phyloP scores from a whole-genome alignment of 2,797 vertebrate genomes.

The Spinibarbus caldwelli region DNA sequence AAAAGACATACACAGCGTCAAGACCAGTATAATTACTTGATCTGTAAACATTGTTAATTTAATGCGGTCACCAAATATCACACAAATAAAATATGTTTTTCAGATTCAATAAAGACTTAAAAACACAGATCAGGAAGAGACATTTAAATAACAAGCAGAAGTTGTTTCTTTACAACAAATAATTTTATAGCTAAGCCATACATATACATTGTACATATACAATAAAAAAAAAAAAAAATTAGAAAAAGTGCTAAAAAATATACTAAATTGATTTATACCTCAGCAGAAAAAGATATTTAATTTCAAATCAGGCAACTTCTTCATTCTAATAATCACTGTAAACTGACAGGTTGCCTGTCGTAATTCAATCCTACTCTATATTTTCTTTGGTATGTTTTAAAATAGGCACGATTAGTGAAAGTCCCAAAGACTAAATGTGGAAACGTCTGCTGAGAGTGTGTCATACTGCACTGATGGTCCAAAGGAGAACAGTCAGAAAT shows the following conservation, averaged over 20 bases:
- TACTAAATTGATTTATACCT: neutral
- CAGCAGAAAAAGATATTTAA: neutral
- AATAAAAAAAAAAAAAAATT: neutral
- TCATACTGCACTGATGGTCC: conserved; percentile 76
- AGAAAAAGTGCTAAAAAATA: neutral
- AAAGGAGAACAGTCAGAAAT: conserved; percentile 79
- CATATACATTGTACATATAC: neutral
- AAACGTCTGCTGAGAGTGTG: neutral
- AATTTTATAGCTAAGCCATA: neutral
- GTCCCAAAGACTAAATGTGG: neutral
- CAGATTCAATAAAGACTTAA: neutral
- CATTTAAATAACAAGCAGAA: neutral
- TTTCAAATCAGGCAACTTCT: neutral
- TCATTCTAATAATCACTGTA: neutral
- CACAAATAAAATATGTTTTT: neutral
- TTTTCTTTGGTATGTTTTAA: conserved; percentile 22
- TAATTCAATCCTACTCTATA: neutral
- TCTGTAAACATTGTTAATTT: neutral
- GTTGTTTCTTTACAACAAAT: neutral
- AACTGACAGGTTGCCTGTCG: neutral
- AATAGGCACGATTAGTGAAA: neutral
- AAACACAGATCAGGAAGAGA: neutral
- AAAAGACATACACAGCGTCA: neutral
- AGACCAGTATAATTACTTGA: neutral
- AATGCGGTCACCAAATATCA: neutral